A percentile compares a stretch with the other conserved stretches of the same genome.
Evolutionary conservation across 1,140 invertebrate genomes (phyloP).

Genomic region (Drosophila watanabei): DNA sequence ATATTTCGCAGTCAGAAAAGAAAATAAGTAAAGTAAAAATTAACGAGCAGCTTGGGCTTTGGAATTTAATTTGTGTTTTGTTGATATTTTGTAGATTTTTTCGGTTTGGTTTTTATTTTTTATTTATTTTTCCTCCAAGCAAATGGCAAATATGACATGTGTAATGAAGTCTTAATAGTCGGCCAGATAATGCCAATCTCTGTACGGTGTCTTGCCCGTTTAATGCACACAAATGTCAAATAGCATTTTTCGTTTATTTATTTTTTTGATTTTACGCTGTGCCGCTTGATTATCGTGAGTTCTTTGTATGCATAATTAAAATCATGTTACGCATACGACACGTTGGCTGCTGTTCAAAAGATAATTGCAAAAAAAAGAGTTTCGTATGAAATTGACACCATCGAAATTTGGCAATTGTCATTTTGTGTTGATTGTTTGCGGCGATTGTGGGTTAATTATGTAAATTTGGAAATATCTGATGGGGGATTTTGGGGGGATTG

Average conservation of each 20-base stretch:
- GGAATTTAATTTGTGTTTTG: slow-evolving; percentile 69
- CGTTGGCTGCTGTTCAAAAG: slow-evolving; percentile 57
- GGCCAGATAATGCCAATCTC: slow-evolving; percentile 67
- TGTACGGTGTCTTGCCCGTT: slow-evolving; percentile 48
- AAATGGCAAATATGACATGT: slow-evolving; percentile 82
- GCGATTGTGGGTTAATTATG: slow-evolving; percentile 28
- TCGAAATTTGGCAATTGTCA: slow-evolving; percentile 37
- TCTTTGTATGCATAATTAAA: slow-evolving; percentile 77
- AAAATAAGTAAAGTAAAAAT: slow-evolving; percentile 50
- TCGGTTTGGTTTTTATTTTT: slow-evolving; percentile 10
- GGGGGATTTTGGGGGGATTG: neutral
- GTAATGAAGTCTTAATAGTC: slow-evolving; percentile 82
- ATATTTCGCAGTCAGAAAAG: slow-evolving; percentile 68
- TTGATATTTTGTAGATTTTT: slow-evolving; percentile 34
- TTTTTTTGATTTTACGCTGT: slow-evolving; percentile 11
- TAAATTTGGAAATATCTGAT: slow-evolving; percentile 7
- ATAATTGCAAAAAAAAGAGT: slow-evolving; percentile 62
- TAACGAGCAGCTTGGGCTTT: slow-evolving; percentile 65
- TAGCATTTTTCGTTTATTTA: slow-evolving; percentile 38
- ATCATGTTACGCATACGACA: slow-evolving; percentile 76
- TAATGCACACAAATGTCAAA: slow-evolving; percentile 66
- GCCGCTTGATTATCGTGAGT: slow-evolving; percentile 28
- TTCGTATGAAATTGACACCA: slow-evolving; percentile 38
- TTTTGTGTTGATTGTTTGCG: slow-evolving; percentile 13
- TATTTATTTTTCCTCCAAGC: neutral